A percentile compares a stretch with the other conserved stretches of the same genome.
These are phyloP conservation scores for Xestia c-nigrum DNA, from an alignment of 2,888 invertebrate genomes.

Conservation along the genomic window DNA sequence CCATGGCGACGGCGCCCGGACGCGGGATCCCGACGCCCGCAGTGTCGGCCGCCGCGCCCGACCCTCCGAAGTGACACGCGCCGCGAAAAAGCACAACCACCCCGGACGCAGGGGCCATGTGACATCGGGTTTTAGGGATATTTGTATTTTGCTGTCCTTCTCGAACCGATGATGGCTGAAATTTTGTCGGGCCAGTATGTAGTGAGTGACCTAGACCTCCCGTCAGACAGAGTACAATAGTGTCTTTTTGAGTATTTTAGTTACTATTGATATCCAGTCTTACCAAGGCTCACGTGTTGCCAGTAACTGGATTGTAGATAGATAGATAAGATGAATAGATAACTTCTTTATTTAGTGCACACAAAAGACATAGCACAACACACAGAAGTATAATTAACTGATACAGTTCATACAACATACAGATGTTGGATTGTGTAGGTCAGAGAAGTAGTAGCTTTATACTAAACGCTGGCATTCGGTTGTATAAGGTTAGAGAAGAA, in stretches of 20 bases:
- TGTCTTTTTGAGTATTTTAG: not conserved
- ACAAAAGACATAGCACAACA: too few species aligned
- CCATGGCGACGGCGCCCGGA: slow-evolving; percentile 91
- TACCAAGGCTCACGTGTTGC: not conserved
- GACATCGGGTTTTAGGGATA: slow-evolving; percentile 35
- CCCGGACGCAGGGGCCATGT: slow-evolving; percentile 74
- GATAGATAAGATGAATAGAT: too few species aligned
- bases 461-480: too few species aligned
- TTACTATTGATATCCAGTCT: not conserved
- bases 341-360: too few species aligned
- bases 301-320: not conserved
- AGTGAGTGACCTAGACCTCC: not conserved
- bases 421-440: not conserved
- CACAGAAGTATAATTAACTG: too few species aligned
- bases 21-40: slow-evolving; percentile 92
- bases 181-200: not conserved
- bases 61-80: slow-evolving; percentile 90
- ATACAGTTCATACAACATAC: too few species aligned
- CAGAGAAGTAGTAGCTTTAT: not conserved
- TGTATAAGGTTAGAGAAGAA: too few species aligned
- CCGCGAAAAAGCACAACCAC: slow-evolving; percentile 90
- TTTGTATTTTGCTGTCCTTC: not conserved
- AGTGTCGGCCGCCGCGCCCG: slow-evolving; percentile 90
- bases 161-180: not conserved
- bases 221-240: not conserved